These are phyloP conservation scores for Cheirogaleus medius DNA, from an alignment of 2,113 vertebrate genomes.

Conservation along the genomic window DNA sequence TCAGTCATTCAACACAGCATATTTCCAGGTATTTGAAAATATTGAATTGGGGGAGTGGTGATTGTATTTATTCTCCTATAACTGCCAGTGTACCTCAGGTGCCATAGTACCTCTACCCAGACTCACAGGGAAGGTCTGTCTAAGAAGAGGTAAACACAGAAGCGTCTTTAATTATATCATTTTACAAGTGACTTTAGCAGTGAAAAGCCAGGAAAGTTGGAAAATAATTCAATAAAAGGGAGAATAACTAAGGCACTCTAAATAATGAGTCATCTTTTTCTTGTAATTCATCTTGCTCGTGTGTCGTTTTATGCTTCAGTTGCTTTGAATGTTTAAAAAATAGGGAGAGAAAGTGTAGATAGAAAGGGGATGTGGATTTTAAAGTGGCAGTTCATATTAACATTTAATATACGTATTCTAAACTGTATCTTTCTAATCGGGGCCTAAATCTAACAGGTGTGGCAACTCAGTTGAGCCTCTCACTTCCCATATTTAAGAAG, in stretches of 20 bases:
- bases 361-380: neutral
- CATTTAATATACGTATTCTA: conserved; percentile 56
- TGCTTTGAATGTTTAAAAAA: conserved; percentile 66
- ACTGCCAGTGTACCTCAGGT: neutral
- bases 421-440: conserved; percentile 30
- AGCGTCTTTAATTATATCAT: conserved; percentile 84
- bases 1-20: conserved; percentile 1
- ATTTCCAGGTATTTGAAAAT: conserved; percentile 1
- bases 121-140: conserved; percentile 56
- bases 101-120: neutral
- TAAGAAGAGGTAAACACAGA: conserved; percentile 77
- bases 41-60: neutral
- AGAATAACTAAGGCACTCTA: conserved; percentile 71
- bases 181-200: conserved; percentile 83
- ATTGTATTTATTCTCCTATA: neutral
- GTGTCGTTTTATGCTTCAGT: conserved; percentile 59
- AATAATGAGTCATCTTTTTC: conserved; percentile 76
- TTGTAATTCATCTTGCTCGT: conserved; percentile 74
- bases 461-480: neutral
- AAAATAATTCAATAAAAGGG: conserved; percentile 76
- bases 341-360: neutral
- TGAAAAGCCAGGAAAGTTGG: conserved; percentile 81
- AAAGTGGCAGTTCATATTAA: conserved; percentile 52
- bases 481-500: conserved; percentile 29
- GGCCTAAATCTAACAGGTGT: conserved; percentile 41